Evolutionary conservation across 2,888 invertebrate genomes (phyloP), one percentile per base, ranked within the genome.

Genomic region (Callosobruchus maculatus): DNA sequence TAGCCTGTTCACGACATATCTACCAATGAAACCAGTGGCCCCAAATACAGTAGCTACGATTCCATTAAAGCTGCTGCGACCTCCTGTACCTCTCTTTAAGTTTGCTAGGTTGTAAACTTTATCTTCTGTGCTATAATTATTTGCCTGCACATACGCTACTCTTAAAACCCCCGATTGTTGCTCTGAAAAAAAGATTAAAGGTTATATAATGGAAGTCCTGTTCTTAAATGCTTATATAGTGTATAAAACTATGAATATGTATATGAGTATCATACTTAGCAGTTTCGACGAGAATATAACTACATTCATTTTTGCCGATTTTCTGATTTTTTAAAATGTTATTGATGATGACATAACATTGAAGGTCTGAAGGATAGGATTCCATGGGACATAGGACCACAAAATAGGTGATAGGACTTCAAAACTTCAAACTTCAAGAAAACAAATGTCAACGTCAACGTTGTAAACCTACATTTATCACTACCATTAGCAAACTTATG

Each of bases 41-140:
- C 99, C 99, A 86, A 99, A 98, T 0, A 99, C 95, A n/a, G 99
- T 99, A n/a, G 96, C 97, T 0, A 99, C 97, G 73, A 95, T 90
- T 0, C 99, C 99, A 88, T 95, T 99, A 87, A 99, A 99, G 84
- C 98, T 98, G 80, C 95, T 94, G 66, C 99, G 92, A 21, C 98
- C 99, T 20, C 96, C 97, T 21, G 96, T 95, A 30, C 96, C 97
- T 78, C 94, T 89, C 85, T 93, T 95, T 84, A 95, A 89, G 0
- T 91, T 88, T 9, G 93, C 90, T 73, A 92, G 84, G 86, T 93
- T 93, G 77, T 89, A 89, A 72, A 86, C 89, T 77, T 86, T 88
- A 22, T 82, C 83, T 76, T 91, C 90, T 0, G 89, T 88, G 81
- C 90, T 90, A 82, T 91, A 92, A 74, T 89, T 84, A 72, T 85